Evolutionary conservation across 2,888 invertebrate species (phyloP).

Genomic region (Cheilosia vernalis): DNA sequence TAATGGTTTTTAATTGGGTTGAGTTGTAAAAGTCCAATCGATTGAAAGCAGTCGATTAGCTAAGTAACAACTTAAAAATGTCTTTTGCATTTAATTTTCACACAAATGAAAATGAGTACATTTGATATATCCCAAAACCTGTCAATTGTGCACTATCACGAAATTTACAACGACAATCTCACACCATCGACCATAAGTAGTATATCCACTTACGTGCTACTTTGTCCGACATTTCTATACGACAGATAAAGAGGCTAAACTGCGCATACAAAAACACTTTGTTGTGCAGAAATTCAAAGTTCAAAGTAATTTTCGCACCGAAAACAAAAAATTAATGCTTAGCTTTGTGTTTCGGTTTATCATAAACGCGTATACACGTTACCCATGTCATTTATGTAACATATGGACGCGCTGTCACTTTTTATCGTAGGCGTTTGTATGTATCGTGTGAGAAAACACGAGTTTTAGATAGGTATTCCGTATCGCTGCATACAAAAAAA

Average conservation of each 20-base stretch:
- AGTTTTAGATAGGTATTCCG: neutral
- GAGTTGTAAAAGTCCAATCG: no score
- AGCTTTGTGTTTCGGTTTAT: constrained; percentile 5
- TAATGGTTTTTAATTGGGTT: no score
- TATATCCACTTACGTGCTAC: constrained; percentile 8
- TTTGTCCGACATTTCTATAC: neutral
- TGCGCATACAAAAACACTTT: no score
- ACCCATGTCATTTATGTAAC: neutral
- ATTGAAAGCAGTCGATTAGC: no score
- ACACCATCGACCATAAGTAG: constrained; percentile 55
- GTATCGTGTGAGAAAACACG: constrained; percentile 22
- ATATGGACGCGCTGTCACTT: neutral
- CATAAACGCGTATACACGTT: neutral
- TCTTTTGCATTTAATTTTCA: neutral
- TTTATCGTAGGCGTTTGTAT: neutral
- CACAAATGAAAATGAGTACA: constrained; percentile 1
- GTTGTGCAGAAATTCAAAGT: neutral
- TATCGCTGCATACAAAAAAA: neutral
- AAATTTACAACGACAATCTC: constrained; percentile 12
- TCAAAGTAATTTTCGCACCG: neutral
- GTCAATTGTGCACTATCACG: constrained; percentile 11
- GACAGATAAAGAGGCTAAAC: neutral
- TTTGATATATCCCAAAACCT: constrained; percentile 11
- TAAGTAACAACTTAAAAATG: neutral
- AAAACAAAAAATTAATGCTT: neutral